Base-by-base conservation (phyloP, 2,113 vertebrate genomes). In the Stomatorhinus ivindoensis region DNA sequence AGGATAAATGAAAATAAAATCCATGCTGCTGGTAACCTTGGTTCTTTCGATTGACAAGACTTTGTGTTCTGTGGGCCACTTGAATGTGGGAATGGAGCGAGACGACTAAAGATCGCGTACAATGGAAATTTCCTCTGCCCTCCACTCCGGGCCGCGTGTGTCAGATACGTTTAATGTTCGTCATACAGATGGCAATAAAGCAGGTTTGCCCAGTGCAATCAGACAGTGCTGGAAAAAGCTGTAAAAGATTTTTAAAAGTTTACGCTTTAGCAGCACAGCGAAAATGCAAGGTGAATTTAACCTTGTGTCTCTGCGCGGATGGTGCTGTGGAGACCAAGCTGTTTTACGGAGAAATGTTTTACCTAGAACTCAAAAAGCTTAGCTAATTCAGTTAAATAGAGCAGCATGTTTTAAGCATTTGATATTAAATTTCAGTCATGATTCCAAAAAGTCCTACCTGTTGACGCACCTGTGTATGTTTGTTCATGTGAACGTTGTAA, bases 41-140 rank as follows among this genome's bases (percentile, higher is more conserved):
- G 31, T 39, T 6, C 35, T 19, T 80, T 42, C 31, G n/a, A 27
- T 65, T 65, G 58, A 27, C 58, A 3, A 10, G 58, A 65, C n/a
- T 44, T 11, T 85, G 51, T 21, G n/a, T 10, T 51, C 47, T 51
- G 9, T 48, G 46, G 27, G 47, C 42, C 15, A 35, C 24, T 21
- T 27, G 61, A 58, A 86, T 83, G 83, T 69, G n/a, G 47, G 39
- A 24, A 31, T 11, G 48, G 44, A 50, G 27, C 92, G 92, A 93
- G 93, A 94, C 94, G 93, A 94, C 95, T 94, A 87, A 95, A 94
- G 91, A 95, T 93, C 93, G 92, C 90, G 91, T 87, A 35, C 92
- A 94, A 93, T 95, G 95, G 95, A 96, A 96, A 96, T 93, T 95
- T 95, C 95, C 95, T 93, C 92, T 83, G 91, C 87, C 89, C 80